phyloP scores from a whole-genome alignment of 2,888 invertebrate genomes.

The Heliconius erato region DNA sequence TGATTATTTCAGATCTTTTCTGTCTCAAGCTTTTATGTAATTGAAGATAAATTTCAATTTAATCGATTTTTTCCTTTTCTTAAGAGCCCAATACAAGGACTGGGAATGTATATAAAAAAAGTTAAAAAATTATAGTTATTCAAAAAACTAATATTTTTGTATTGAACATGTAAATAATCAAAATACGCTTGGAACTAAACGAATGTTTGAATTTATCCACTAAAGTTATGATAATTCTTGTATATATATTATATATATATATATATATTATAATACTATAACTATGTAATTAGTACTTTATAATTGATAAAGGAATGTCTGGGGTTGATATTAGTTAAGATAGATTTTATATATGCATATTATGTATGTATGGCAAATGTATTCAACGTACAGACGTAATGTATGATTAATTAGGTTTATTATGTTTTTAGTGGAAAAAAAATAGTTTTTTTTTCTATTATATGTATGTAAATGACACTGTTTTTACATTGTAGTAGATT shows the following conservation, averaged over 20 bases:
- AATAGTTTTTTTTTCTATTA: not conserved
- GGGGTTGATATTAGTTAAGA: slow-evolving; percentile 20
- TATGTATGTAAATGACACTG: not conserved
- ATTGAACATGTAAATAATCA: slow-evolving; percentile 30
- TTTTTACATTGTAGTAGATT: not conserved
- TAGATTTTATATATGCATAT: slow-evolving; percentile 17
- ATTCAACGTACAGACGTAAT: slow-evolving; percentile 22
- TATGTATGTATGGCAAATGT: slow-evolving; percentile 15
- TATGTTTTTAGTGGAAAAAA: slow-evolving; percentile 8
- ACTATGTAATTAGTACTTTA: slow-evolving; percentile 21
- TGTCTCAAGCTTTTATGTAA: not conserved
- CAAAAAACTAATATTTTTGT: slow-evolving; percentile 47
- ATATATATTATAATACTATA: not conserved
- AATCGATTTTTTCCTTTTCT: not conserved
- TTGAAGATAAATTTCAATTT: not conserved
- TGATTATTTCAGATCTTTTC: slow-evolving; percentile 17
- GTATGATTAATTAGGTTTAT: slow-evolving; percentile 23
- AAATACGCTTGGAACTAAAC: slow-evolving; percentile 38
- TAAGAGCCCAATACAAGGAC: slow-evolving; percentile 27
- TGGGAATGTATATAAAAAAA: slow-evolving; percentile 46
- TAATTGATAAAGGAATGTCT: slow-evolving; percentile 5
- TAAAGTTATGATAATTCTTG: slow-evolving; percentile 12
- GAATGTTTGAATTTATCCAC: slow-evolving; percentile 29
- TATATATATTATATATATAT: slow-evolving; percentile 2
- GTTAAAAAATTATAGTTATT: slow-evolving; percentile 20